Evolutionary conservation across 2,888 invertebrate species (phyloP), one percentile per base, ranked within the genome.

Genomic region (Netelia virgata): DNA sequence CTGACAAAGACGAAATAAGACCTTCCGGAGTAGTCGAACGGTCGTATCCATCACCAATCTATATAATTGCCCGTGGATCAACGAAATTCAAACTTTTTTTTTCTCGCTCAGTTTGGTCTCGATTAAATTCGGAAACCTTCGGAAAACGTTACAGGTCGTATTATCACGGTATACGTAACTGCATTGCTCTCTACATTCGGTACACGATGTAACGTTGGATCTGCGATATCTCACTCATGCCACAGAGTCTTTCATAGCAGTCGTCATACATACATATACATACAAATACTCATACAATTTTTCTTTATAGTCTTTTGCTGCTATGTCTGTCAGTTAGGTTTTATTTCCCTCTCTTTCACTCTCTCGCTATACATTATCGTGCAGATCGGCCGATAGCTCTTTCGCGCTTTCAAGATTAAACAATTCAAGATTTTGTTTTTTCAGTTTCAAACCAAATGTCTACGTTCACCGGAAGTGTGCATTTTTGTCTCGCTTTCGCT

Each of bases 231-330:
- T 63, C 68, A 83, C 74, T 82, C 77, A 76, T 72, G 73, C 81
- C 86, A 82, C 85, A 84, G 77, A 77, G 68, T 81, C 36, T 57
- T 83, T 80, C 85, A 28, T 84, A 86, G 86, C 79, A 84, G 82
- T 72, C 82, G 80, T 88, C 86, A 83, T 82, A 85, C 86, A 87
- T 86, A 87, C 84, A 82, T 85, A 82, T 86, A 87, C 86, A 87
- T 86, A 87, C 84, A 82, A 86, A 82, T 86, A 87, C 86, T 86
- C 78, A 77, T 88, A 88, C 86, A 84, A 82, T 83, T 81, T 64
- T 79, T 83, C 66, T 73, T 82, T 86, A 86, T 86, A 83, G 86
- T 88, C 85, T 66, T 88, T 88, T 85, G 83, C 66, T 73, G 69
- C 85, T 83, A 86, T 82, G 85, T 84, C 85, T 82, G 86, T 86